Base-by-base conservation (phyloP, 2,797 vertebrate species). In the Amblyraja radiata region DNA sequence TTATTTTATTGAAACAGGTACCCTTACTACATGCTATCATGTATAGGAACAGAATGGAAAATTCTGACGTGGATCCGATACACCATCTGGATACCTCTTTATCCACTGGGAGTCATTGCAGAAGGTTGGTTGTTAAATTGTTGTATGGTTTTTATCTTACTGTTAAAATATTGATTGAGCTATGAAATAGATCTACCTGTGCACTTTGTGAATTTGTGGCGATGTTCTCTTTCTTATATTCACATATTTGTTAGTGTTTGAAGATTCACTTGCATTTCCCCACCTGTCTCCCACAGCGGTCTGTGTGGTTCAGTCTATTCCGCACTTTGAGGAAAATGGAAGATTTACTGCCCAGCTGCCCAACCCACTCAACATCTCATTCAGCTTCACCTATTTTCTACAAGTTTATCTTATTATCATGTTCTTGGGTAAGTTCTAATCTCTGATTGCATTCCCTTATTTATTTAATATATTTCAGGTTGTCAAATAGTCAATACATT, bases 21-120 rank as follows among this genome's bases (percentile, higher is more conserved):
- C 95, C 98, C 99, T 0, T 99, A 98, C 96, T 99, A 99, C 96
- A 99, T 99, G 98, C 97, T 99, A 93, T 95, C 96, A 86, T 99
- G 97, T 95, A 96, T 98, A 0, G 97, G 98, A 77, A 97, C 97
- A 14, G 97, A 99, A 93, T 99, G 98, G 99, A 97, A 98, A 95
- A 95, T 96, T 36, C 97, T 99, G 39, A 99, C 98, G 0, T 99
- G 99, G 99, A 96, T 99, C 93, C 97, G 98, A 9, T 99, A 99
- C 95, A 98, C 97, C 16, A 90, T 97, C 94, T 99, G 98, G 98
- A 99, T 99, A 76, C 99, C 98, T 8, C 88, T 98, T 3, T 99
- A 99, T 94, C 99, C 99, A 4, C 95, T 99, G 36, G 98, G 98
- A 68, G 96, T 96, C 84, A 93, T 99, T 94, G 96, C 98, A 94